Percentiles rank a stretch among this genome's conserved stretches.
Evolutionary conservation across 2,113 vertebrate genomes (phyloP).

Genomic region (Mirza zaza): DNA sequence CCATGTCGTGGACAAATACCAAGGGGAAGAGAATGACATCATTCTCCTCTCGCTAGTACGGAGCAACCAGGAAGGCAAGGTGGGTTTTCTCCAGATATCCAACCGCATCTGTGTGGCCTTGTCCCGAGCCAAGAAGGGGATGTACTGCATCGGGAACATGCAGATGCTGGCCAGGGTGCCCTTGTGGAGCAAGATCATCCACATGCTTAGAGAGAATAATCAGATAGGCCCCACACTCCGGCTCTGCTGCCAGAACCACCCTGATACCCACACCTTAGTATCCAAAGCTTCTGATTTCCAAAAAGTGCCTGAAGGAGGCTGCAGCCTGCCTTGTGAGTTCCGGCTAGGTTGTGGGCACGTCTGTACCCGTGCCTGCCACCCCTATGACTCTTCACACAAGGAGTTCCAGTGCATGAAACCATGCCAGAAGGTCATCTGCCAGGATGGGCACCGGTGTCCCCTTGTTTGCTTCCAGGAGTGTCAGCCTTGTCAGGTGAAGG

Average conservation of each 20-base stretch:
- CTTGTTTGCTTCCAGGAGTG: conserved; percentile 85
- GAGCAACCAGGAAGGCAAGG: conserved; percentile 88
- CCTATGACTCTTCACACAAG: conserved; percentile 90
- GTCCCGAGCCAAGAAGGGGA: conserved; percentile 95
- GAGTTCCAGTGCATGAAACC: conserved; percentile 88
- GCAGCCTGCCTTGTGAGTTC: conserved; percentile 90
- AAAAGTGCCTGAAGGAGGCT: conserved; percentile 93
- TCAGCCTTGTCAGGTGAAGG: conserved; percentile 83
- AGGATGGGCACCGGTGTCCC: conserved; percentile 88
- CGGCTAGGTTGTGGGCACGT: conserved; percentile 93
- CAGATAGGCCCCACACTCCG: conserved; percentile 86
- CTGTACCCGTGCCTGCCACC: conserved; percentile 92
- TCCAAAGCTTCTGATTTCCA: conserved; percentile 87
- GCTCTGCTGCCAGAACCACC: conserved; percentile 95
- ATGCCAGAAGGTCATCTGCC: conserved; percentile 90
- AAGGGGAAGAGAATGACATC: conserved; percentile 97
- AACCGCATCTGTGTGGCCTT: conserved; percentile 95
- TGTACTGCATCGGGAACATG: conserved; percentile 94
- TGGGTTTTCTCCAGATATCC: conserved; percentile 93
- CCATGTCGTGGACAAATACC: conserved; percentile 97
- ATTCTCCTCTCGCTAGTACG: conserved; percentile 94
- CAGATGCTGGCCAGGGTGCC: conserved; percentile 88
- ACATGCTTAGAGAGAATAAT: conserved; percentile 85
- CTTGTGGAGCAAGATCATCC: conserved; percentile 93
- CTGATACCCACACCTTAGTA: conserved; percentile 84